Conservation (phyloP, 1,140 invertebrate species). For the Danaus melanippus region DNA sequence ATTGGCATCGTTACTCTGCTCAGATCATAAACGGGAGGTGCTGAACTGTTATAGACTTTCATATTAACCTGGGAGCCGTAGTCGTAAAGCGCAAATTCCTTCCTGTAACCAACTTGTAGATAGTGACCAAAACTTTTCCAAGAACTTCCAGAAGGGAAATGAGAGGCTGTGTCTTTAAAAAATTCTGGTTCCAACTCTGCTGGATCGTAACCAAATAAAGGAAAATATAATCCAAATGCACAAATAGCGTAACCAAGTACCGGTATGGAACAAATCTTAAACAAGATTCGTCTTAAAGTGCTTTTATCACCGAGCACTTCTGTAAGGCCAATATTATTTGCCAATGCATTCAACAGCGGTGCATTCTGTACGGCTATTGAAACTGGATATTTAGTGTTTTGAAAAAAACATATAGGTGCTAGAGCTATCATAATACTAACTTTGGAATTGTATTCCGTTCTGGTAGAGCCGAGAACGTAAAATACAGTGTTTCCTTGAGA, state of each 20-base stretch:
- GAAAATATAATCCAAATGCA: slow-evolving; percentile 6
- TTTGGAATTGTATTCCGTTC: slow-evolving; percentile 71
- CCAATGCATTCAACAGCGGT: no score
- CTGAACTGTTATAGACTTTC: slow-evolving; percentile 54
- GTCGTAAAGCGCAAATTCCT: slow-evolving; percentile 55
- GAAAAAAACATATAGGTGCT: slow-evolving; percentile 22
- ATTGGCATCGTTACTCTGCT: slow-evolving; percentile 70
- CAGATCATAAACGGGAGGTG: slow-evolving; percentile 72
- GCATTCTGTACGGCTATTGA: no score
- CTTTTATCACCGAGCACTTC: slow-evolving; percentile 11
- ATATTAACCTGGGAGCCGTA: slow-evolving; percentile 67
- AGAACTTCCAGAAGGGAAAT: slow-evolving; percentile 53
- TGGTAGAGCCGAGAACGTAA: slow-evolving; percentile 49
- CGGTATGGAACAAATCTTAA: slow-evolving; percentile 2
- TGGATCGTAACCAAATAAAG: slow-evolving; percentile 18
- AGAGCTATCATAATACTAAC: slow-evolving; percentile 31
- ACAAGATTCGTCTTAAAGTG: neutral
- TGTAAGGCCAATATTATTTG: neutral
- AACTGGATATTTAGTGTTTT: neutral
- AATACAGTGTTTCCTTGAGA: slow-evolving; percentile 75
- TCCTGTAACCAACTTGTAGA: slow-evolving; percentile 65
- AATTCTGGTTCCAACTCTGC: slow-evolving; percentile 21
- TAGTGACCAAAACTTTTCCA: slow-evolving; percentile 77
- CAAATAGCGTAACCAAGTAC: slow-evolving; percentile 15
- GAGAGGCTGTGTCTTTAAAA: neutral